Evolutionary conservation across 2,888 invertebrate species (phyloP), one percentile per base, ranked within the genome.

Genomic region (Thecocarcelia acutangulata): DNA sequence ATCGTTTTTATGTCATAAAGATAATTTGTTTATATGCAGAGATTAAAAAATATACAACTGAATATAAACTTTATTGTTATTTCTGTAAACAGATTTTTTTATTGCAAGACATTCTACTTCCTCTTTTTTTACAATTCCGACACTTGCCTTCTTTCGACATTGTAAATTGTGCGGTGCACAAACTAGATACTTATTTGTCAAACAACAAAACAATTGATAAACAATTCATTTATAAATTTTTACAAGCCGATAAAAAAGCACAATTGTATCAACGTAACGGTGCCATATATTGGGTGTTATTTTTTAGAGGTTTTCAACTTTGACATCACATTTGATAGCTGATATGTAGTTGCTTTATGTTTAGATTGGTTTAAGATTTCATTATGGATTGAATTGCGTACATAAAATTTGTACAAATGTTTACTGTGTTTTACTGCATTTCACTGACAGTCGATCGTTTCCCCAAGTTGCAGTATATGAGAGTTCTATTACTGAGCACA

Each of bases 181-280:
- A 54, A 61, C n/a, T 24, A 24, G 2, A 24, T 5, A 3, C 24
- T 37, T 61, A 40, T 59, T 76, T 69, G 37, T 21, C 69, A 40
- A 68, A 68, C 68, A 61, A 54, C 46, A 56, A 73, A 61, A 56
- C 72, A 66, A 11, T 73, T 74, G n/a, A 48, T 74, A 40, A 48
- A 50, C 12, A 15, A 59, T 68, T 59, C 70, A 64, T 19, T 58
- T 48, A 37, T 70, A 28, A 19, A 5, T 52, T 42, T 70, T 11
- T 40, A 52, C 33, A 52, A 72, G 8, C 33, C 33, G 33, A 33
- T 61, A 28, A n/a, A 72, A 61, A 52, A n/a, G 24, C 40, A 48
- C 28, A 70, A 66, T 72, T 68, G 17, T 54, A 61, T 56, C 66
- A 72, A 59, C 28, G 15, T 68, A 17, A 33, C 33, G 3, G 21